These are phyloP conservation scores for Chloroclystis v-ata DNA, from an alignment of 2,888 invertebrate genomes.

Conservation along the genomic window DNA sequence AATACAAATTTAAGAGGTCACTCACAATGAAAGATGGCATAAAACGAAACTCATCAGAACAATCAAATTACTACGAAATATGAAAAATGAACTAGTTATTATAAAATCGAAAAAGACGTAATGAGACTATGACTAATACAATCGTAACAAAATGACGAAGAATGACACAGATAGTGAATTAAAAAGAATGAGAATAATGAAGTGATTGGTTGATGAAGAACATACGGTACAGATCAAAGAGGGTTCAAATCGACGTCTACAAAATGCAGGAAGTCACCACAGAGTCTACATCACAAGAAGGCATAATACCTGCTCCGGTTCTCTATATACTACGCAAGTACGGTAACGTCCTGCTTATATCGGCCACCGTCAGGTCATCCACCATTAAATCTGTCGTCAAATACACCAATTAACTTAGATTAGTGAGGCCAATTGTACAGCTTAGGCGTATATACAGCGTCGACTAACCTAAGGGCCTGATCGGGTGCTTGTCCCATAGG, in stretches of 20 bases:
- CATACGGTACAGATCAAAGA: slow-evolving; percentile 8
- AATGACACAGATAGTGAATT: not conserved
- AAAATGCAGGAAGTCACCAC: slow-evolving; percentile 19
- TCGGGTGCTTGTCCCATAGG: slow-evolving; percentile 94
- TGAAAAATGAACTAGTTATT: slow-evolving; percentile 1
- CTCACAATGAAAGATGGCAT: slow-evolving; percentile 12
- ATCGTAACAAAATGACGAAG: slow-evolving; percentile 14
- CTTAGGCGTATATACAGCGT: slow-evolving; percentile 60
- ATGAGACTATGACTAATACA: too few relatives aligned
- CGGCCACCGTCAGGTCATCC: slow-evolving; percentile 69
- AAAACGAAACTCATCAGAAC: slow-evolving; percentile 9
- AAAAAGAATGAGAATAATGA: not conserved
- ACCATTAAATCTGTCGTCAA: slow-evolving; percentile 73
- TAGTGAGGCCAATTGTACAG: slow-evolving; percentile 56
- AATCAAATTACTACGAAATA: slow-evolving; percentile 8
- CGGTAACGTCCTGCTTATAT: slow-evolving; percentile 70
- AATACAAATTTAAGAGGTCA: not conserved
- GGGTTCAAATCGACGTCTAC: slow-evolving; percentile 17
- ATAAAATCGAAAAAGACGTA: slow-evolving; percentile 9
- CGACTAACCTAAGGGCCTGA: slow-evolving; percentile 92
- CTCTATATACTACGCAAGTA: slow-evolving; percentile 73
- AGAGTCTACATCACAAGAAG: slow-evolving; percentile 27
- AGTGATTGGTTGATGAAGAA: slow-evolving; percentile 8
- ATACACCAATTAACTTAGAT: slow-evolving; percentile 28
- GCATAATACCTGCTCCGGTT: slow-evolving; percentile 51